These are phyloP conservation scores for Pilophorus perplexus DNA, from an alignment of 2,888 invertebrate genomes.

Conservation along the genomic window DNA sequence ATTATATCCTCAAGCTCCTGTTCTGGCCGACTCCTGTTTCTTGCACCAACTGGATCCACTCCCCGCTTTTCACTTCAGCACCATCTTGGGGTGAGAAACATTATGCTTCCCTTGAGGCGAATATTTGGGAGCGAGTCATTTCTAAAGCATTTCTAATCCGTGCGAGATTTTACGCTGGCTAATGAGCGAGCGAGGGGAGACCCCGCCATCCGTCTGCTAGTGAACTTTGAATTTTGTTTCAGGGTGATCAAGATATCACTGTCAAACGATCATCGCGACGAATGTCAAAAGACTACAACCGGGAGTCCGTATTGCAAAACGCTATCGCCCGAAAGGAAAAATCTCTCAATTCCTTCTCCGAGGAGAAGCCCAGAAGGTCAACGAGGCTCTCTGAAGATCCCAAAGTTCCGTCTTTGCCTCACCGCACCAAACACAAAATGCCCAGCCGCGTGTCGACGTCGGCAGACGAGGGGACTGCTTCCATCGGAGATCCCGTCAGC, in stretches of 20 bases:
- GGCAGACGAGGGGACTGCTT: constrained; percentile 5
- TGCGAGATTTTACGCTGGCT: too few relatives aligned
- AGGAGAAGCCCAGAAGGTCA: constrained; percentile 55
- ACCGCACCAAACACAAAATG: constrained; percentile 3
- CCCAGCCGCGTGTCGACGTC: background rate
- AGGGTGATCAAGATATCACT: constrained; percentile 49
- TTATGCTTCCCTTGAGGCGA: background rate
- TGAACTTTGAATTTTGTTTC: background rate
- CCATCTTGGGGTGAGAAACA: too few relatives aligned
- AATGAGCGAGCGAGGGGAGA: too few relatives aligned
- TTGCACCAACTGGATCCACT: too few relatives aligned
- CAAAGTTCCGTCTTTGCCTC: constrained; percentile 4
- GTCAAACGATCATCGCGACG: constrained; percentile 65
- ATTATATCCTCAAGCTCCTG: too few relatives aligned
- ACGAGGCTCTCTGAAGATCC: constrained; percentile 40
- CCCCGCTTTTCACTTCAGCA: too few relatives aligned
- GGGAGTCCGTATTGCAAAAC: constrained; percentile 64
- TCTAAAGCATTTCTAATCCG: too few relatives aligned
- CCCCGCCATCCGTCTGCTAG: background rate
- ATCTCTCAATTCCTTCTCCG: constrained; percentile 57
- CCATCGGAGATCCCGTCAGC: background rate
- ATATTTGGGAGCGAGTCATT: too few relatives aligned
- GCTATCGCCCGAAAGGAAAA: constrained; percentile 73
- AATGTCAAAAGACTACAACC: constrained; percentile 60
- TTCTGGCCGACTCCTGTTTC: too few relatives aligned